Evolutionary conservation across 2,797 vertebrate species (phyloP).

Genomic region (Jordanella pulchra): DNA sequence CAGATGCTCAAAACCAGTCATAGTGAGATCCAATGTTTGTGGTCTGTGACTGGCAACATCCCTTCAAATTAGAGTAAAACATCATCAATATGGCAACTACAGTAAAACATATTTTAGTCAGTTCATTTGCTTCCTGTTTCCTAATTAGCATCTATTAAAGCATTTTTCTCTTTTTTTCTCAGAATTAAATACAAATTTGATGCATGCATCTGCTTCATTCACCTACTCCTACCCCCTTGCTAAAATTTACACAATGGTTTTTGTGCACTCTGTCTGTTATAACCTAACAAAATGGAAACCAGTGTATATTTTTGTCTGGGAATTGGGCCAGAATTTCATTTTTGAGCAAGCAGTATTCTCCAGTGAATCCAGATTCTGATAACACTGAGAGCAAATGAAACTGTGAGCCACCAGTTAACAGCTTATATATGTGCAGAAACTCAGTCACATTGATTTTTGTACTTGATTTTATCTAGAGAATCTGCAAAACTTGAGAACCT

Average conservation of each 20-base stretch:
- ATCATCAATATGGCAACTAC: conserved; percentile 2
- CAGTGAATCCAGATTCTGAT: conserved; percentile 32
- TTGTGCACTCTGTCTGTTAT: conserved; percentile 4
- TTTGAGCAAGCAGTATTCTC: conserved; percentile 18
- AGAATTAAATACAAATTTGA: background rate
- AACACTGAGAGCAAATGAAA: conserved; percentile 33
- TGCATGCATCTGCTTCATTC: background rate
- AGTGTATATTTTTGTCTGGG: conserved; percentile 1
- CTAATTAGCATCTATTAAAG: background rate
- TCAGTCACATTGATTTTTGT: conserved; percentile 19
- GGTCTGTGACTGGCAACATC: conserved; percentile 35
- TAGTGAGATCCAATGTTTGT: conserved; percentile 21
- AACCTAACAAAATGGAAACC: conserved; percentile 1
- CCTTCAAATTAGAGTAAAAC: conserved; percentile 21
- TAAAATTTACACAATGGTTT: background rate
- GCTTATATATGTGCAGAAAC: conserved; percentile 43
- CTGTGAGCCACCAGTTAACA: conserved; percentile 23
- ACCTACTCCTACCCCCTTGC: background rate
- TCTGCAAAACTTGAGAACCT: conserved; percentile 15
- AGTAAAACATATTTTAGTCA: conserved; percentile 11
- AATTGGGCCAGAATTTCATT: conserved; percentile 15
- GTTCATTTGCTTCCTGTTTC: background rate
- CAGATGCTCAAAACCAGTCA: conserved; percentile 49
- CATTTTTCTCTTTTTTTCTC: background rate
- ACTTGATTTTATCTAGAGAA: conserved; percentile 3